Conservation (phyloP, 2,113 vertebrate species). For the Myrmophylax atrothorax region DNA sequence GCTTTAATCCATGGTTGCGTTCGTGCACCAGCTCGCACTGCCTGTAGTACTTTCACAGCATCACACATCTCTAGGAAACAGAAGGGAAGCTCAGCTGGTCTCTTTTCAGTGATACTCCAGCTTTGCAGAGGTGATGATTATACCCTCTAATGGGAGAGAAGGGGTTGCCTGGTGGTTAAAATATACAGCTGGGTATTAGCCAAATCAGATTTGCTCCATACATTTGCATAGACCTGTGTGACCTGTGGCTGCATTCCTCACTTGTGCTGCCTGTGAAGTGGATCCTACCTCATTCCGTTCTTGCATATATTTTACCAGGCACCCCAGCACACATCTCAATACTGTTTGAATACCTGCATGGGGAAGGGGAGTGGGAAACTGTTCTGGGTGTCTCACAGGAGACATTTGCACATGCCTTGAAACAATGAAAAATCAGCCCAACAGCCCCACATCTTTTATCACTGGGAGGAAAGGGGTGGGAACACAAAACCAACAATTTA, state of each 20-base stretch:
- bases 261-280: neutral
- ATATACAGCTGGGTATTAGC: constrained; percentile 3
- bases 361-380: neutral
- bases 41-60: constrained; percentile 59
- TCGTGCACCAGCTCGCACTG: neutral
- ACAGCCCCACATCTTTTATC: neutral
- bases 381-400: neutral
- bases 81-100: constrained; percentile 59
- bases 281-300: neutral
- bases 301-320: neutral
- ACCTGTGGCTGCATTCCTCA: neutral
- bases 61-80: constrained; percentile 38
- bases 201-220: neutral
- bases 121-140: constrained; percentile 43
- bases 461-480: neutral
- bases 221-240: neutral
- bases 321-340: rapidly evolving
- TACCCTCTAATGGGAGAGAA: constrained; percentile 4
- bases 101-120: constrained; percentile 15
- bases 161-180: constrained; percentile 12
- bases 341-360: neutral
- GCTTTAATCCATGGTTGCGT: neutral
- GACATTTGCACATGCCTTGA: neutral
- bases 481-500: neutral
- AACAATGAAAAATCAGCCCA: neutral